A percentile compares a stretch with the other conserved stretches of the same genome.
phyloP scores from a whole-genome alignment of 2,888 invertebrate species.

The Standfussiana lucernea region DNA sequence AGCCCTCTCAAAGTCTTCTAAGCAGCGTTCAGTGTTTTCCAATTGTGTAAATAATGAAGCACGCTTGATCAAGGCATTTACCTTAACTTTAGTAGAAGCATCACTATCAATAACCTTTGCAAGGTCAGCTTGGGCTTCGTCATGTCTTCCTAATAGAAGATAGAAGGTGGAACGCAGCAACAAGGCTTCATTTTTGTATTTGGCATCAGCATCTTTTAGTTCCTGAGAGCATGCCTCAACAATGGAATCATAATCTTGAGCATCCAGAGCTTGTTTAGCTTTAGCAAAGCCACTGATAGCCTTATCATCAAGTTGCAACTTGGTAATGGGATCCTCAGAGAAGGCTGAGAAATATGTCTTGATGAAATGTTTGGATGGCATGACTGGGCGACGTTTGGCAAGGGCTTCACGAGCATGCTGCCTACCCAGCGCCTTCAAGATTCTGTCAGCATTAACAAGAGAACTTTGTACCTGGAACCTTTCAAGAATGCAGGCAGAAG shows the following conservation, averaged over 20 bases:
- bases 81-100: slow-evolving; percentile 92
- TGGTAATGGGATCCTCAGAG: slow-evolving; percentile 95
- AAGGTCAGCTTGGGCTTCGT: slow-evolving; percentile 93
- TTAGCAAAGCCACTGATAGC: slow-evolving; percentile 92
- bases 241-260: slow-evolving; percentile 94
- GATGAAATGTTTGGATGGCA: slow-evolving; percentile 96
- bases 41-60: slow-evolving; percentile 96
- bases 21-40: slow-evolving; percentile 93
- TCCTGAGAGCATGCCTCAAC: slow-evolving; percentile 95
- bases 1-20: slow-evolving; percentile 95
- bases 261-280: slow-evolving; percentile 93
- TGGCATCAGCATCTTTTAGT: slow-evolving; percentile 91
- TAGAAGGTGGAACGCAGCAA: slow-evolving; percentile 96
- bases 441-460: slow-evolving; percentile 95
- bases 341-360: slow-evolving; percentile 97
- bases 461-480: slow-evolving; percentile 95
- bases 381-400: slow-evolving; percentile 92
- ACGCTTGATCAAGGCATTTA: slow-evolving; percentile 96
- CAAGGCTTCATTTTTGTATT: slow-evolving; percentile 93
- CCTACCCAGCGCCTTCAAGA: slow-evolving; percentile 95
- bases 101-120: slow-evolving; percentile 92
- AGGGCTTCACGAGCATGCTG: slow-evolving; percentile 94
- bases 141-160: slow-evolving; percentile 94
- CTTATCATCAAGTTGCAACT: slow-evolving; percentile 86
- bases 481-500: slow-evolving; percentile 97